Percentiles rank a stretch among this genome's conserved stretches.
Conservation (phyloP, 2,797 vertebrate genomes). For the Scomberomorus guttatus region DNA sequence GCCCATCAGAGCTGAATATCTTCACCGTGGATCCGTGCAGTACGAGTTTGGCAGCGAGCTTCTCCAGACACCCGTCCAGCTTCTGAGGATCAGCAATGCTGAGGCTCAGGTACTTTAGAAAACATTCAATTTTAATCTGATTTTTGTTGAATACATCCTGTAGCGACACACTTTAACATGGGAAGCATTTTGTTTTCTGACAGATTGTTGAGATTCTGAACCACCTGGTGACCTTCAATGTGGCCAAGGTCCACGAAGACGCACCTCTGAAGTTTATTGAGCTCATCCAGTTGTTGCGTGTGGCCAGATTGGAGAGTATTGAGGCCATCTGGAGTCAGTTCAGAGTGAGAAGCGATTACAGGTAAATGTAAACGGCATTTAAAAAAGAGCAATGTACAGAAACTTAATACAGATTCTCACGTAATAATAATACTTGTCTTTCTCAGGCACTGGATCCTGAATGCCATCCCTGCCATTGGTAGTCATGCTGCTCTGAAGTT, state of each 20-base stretch:
- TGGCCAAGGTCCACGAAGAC: conserved; percentile 83
- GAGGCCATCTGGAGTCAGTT: conserved; percentile 84
- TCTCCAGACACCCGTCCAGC: conserved; percentile 79
- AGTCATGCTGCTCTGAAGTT: conserved; percentile 84
- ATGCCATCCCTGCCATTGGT: conserved; percentile 83
- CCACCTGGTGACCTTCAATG: conserved; percentile 82
- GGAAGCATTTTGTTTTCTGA: conserved; percentile 12
- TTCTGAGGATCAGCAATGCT: conserved; percentile 72
- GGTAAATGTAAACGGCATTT: conserved; percentile 76
- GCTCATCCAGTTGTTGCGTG: conserved; percentile 88
- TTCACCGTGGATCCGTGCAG: conserved; percentile 83
- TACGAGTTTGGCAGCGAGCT: conserved; percentile 85
- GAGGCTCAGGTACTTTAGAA: conserved; percentile 79
- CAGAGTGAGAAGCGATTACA: conserved; percentile 76
- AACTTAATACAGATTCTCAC: not conserved
- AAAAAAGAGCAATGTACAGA: not conserved
- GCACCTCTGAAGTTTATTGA: conserved; percentile 88
- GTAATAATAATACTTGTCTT: not conserved
- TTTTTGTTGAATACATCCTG: conserved; percentile 10
- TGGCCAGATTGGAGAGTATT: conserved; percentile 78
- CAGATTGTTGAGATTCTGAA: conserved; percentile 87
- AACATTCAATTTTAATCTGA: not conserved
- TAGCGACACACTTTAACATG: not conserved
- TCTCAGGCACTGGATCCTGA: conserved; percentile 86
- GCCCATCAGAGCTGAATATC: conserved; percentile 77